These are phyloP conservation scores for Natrix natrix DNA, from an alignment of 2,797 vertebrate genomes.

Conservation along the genomic window DNA sequence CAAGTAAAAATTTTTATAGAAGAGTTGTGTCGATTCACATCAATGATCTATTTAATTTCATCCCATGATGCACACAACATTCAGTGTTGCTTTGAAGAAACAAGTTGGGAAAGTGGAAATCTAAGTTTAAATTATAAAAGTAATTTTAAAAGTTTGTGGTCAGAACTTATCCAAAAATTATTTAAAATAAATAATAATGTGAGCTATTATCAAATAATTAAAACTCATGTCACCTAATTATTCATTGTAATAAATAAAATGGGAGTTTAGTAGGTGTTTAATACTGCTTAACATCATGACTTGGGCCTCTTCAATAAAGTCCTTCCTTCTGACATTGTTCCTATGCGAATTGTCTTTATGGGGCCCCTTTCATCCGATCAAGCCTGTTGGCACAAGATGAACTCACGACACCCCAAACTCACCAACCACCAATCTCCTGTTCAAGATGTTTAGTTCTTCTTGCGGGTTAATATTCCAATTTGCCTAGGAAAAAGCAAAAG, in stretches of 20 bases:
- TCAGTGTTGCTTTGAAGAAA: neutral
- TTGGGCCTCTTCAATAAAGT: constrained; percentile 91
- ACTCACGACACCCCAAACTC: constrained; percentile 96
- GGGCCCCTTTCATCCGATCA: constrained; percentile 83
- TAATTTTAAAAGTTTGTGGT: neutral
- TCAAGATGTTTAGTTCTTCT: constrained; percentile 83
- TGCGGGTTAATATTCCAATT: constrained; percentile 84
- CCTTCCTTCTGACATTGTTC: constrained; percentile 95
- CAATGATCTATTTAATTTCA: neutral
- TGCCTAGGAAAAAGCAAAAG: constrained; percentile 70
- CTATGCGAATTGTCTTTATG: constrained; percentile 89
- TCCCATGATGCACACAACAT: neutral
- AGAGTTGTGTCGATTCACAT: neutral
- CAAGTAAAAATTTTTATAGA: neutral
- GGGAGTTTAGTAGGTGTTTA: neutral
- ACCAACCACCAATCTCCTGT: constrained; percentile 87
- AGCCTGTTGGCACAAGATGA: constrained; percentile 83
- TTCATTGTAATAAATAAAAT: constrained; percentile 1
- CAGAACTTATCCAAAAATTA: neutral
- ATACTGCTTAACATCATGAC: constrained; percentile 89
- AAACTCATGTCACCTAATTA: neutral
- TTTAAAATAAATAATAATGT: constrained; percentile 6
- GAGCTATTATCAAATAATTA: neutral
- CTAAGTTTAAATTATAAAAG: neutral
- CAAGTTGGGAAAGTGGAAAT: neutral